Evolutionary conservation across 2,797 vertebrate species (phyloP).

Genomic region (Ara ararauna): DNA sequence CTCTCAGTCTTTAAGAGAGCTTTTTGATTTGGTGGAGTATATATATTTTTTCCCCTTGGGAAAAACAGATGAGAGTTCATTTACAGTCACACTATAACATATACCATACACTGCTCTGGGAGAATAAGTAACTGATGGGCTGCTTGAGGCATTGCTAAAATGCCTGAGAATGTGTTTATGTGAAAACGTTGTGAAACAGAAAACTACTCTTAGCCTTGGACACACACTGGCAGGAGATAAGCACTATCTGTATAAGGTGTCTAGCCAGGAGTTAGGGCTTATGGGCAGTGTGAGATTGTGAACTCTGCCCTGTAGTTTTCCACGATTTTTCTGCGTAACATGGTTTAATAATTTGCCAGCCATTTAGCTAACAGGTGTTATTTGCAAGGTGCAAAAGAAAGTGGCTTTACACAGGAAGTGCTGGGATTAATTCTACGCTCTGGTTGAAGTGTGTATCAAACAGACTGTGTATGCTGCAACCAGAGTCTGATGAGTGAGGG

Average conservation of each 20-base stretch:
- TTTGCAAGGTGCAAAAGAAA: background rate
- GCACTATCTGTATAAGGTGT: background rate
- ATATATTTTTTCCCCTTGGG: background rate
- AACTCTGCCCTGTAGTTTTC: background rate
- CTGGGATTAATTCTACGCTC: background rate
- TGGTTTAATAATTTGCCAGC: background rate
- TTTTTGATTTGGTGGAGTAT: background rate
- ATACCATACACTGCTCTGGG: background rate
- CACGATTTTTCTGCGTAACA: background rate
- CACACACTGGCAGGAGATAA: background rate
- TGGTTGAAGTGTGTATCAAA: rapidly evolving
- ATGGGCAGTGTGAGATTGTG: background rate
- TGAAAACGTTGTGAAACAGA: slow-evolving; percentile 9
- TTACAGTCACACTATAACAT: background rate
- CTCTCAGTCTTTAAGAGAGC: background rate
- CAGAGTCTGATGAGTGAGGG: background rate
- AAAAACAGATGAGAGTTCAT: background rate
- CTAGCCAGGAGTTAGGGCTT: background rate
- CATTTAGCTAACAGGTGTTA: background rate
- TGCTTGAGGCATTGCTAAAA: background rate
- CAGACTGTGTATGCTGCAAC: background rate
- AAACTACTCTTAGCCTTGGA: background rate
- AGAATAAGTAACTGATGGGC: background rate
- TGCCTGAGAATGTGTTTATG: background rate
- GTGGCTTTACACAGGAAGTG: background rate